A percentile compares a stretch with the other conserved stretches of the same genome.
Conservation (phyloP, 2,113 vertebrate genomes). For the Oreochromis tanganicae region DNA sequence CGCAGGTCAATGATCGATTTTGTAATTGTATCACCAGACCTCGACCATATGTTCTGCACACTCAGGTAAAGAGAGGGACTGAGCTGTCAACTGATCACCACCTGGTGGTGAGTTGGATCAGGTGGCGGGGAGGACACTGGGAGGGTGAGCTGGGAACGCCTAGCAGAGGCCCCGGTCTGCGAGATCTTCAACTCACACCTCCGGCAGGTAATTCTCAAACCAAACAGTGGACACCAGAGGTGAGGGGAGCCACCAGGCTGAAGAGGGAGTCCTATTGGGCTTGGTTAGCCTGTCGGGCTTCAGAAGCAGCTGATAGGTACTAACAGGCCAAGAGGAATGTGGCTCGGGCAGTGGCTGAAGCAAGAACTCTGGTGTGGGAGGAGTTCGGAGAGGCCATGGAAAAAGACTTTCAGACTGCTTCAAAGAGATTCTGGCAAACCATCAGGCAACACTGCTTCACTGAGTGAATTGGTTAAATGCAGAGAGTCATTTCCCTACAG, state of each 20-base stretch:
- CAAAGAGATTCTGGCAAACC: not conserved
- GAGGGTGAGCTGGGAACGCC: no score
- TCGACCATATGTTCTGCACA: not conserved
- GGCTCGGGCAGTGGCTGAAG: not conserved
- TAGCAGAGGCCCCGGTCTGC: no score
- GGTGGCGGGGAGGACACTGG: no score
- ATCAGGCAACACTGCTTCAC: not conserved
- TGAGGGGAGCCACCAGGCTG: not conserved
- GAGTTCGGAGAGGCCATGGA: not conserved
- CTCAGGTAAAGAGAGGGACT: not conserved
- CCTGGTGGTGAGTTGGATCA: no score
- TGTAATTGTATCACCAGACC: not conserved
- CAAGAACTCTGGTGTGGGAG: not conserved
- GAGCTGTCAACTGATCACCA: no score
- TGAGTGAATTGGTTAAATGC: not conserved
- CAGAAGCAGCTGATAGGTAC: not conserved
- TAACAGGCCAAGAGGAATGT: not conserved
- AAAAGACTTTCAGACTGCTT: rapidly evolving
- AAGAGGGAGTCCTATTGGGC: not conserved
- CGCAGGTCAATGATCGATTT: not conserved
- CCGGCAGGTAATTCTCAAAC: no score
- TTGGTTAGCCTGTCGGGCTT: not conserved
- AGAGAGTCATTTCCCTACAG: not conserved
- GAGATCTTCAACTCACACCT: no score
- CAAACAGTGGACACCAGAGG: not conserved